phyloP scores from a whole-genome alignment of 2,113 vertebrate species.

The Nesoenas mayeri region DNA sequence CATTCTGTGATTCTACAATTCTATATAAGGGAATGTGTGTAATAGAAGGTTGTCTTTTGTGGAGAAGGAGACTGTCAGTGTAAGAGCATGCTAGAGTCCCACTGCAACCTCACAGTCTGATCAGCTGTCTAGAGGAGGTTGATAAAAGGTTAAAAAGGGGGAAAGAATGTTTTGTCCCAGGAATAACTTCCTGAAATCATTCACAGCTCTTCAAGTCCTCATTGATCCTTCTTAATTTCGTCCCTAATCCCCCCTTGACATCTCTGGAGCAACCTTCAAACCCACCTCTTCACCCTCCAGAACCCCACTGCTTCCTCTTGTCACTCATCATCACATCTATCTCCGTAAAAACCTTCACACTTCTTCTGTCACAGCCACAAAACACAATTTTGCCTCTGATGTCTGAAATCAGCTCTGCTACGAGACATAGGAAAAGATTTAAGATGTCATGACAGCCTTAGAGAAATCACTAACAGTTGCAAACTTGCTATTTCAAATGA shows the following conservation, averaged over 20 bases:
- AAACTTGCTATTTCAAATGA: background rate
- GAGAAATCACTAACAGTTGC: slow-evolving; percentile 15
- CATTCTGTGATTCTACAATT: background rate
- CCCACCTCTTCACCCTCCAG: background rate
- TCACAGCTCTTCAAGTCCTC: background rate
- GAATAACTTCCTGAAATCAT: background rate
- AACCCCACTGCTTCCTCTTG: background rate
- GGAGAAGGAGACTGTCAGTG: background rate
- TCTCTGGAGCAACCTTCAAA: background rate
- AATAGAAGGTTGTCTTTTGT: background rate
- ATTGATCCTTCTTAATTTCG: rapidly evolving
- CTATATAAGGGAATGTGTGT: background rate
- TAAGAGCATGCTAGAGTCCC: background rate
- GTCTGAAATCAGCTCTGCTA: background rate
- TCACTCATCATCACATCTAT: background rate
- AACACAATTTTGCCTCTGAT: background rate
- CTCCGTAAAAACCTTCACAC: slow-evolving; percentile 25
- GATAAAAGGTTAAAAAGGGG: background rate
- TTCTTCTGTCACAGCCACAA: background rate
- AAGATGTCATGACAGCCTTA: background rate
- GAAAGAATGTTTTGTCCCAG: background rate
- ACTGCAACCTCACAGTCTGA: background rate
- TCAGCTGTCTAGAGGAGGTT: background rate
- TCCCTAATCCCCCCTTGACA: background rate
- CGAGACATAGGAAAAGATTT: slow-evolving; percentile 15